Evolutionary conservation across 2,113 vertebrate genomes (phyloP).

Genomic region (Sinocyclocheilus maitianheensis): DNA sequence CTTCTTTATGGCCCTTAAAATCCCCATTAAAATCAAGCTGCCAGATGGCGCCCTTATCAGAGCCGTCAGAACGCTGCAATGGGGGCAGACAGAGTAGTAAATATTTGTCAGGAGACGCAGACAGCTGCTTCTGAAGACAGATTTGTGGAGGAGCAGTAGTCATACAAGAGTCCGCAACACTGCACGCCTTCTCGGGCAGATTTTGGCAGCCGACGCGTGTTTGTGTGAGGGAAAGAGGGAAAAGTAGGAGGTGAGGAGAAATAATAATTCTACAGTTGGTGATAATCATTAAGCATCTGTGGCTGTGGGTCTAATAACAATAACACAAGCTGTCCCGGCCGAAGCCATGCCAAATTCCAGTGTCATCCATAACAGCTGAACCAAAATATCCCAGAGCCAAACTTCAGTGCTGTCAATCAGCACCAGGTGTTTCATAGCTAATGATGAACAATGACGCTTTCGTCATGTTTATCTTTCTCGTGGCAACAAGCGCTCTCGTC

Average conservation of each 20-base stretch:
- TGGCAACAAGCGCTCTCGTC: slow-evolving; percentile 29
- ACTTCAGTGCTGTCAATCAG: slow-evolving; percentile 19
- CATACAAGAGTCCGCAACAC: background rate
- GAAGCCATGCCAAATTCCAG: background rate
- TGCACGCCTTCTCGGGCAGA: background rate
- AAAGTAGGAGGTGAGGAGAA: slow-evolving; percentile 23
- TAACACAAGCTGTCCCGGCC: slow-evolving; percentile 34
- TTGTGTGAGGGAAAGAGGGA: background rate
- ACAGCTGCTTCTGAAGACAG: slow-evolving; percentile 36
- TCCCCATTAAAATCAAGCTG: slow-evolving; percentile 55
- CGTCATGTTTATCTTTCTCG: background rate
- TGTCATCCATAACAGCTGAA: slow-evolving; percentile 17
- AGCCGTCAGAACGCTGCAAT: slow-evolving; percentile 27
- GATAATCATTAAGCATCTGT: slow-evolving; percentile 36
- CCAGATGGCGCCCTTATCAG: slow-evolving; percentile 57
- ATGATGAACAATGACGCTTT: background rate
- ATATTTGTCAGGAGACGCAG: slow-evolving; percentile 51
- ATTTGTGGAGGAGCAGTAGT: background rate
- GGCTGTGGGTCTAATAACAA: slow-evolving; percentile 18
- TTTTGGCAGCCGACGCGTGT: background rate
- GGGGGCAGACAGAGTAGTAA: slow-evolving; percentile 46
- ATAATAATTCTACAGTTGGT: slow-evolving; percentile 27
- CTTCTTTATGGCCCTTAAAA: slow-evolving; percentile 54
- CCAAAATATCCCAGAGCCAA: background rate
- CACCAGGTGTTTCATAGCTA: slow-evolving; percentile 12